Evolutionary conservation across 2,888 invertebrate genomes (phyloP), one percentile per base, ranked within the genome.

Genomic region (Drosophila flavopinicola): DNA sequence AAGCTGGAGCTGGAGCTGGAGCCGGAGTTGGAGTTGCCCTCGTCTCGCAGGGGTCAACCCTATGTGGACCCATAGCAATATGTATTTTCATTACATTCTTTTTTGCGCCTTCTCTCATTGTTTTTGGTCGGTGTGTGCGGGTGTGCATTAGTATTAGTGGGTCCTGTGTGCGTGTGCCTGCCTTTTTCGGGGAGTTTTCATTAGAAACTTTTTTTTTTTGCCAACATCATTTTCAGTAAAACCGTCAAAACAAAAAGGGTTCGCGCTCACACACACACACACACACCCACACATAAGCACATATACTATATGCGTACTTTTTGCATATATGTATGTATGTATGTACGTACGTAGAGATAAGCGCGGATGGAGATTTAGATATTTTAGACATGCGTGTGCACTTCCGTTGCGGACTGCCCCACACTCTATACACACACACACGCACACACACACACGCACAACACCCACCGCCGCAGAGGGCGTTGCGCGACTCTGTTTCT

Each of bases 321-420:
- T 58, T 54, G 37, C 52, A 54, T 52, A 42, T 65, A n/a, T n/a
- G n/a, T n/a, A n/a, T n/a, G n/a, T n/a, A n/a, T n/a, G n/a, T n/a
- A n/a, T n/a, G n/a, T n/a, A n/a, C n/a, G n/a, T n/a, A n/a, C n/a
- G n/a, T n/a, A 51, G 57, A 78, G 78, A 78, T 78, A 78, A 79
- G 65, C 74, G 63, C 56, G 63, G 33, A 54, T 44, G 65, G 70
- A 85, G 76, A 82, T 88, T 85, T 85, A 87, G 85, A 87, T 88
- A 88, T 88, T 82, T 87, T 87, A 82, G 85, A 85, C 70, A 78
- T 72, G 74, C 87, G 74, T 75, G 79, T 70, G 70, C 79, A 75
- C 65, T 67, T 66, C 54, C 69, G 42, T 41, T 42, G 24, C 15
- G 44, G 17, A 24, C 39, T 6, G 32, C 45, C 10, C 30, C 9